These are phyloP conservation scores for Chrysochloris asiatica DNA, from an alignment of 2,113 vertebrate species.

Conservation along the genomic window DNA sequence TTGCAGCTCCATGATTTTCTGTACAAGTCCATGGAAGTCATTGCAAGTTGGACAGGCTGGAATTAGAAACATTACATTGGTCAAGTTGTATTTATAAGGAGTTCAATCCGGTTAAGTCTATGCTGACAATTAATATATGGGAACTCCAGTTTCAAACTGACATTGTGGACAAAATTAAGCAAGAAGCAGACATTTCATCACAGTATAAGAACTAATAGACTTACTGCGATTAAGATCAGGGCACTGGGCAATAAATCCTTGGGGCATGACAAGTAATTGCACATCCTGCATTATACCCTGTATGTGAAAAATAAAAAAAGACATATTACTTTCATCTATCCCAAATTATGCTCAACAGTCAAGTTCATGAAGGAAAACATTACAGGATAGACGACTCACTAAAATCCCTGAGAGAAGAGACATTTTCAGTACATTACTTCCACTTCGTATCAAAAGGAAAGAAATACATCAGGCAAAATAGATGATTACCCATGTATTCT, in stretches of 20 bases:
- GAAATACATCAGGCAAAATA: constrained; percentile 66
- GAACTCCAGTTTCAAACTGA: constrained; percentile 67
- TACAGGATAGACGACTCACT: constrained; percentile 41
- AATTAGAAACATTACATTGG: constrained; percentile 74
- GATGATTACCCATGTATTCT: constrained; percentile 51
- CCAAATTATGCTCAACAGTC: constrained; percentile 65
- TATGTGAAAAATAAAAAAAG: constrained; percentile 58
- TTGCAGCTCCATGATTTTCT: constrained; percentile 99
- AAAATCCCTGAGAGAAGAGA: constrained; percentile 61
- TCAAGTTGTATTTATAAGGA: constrained; percentile 38
- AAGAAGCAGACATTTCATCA: constrained; percentile 67
- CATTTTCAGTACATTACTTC: constrained; percentile 57
- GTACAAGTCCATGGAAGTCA: constrained; percentile 98
- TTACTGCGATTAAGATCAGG: constrained; percentile 99
- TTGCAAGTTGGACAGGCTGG: constrained; percentile 98
- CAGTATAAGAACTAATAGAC: constrained; percentile 80
- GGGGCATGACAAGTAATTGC: constrained; percentile 96
- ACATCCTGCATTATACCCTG: constrained; percentile 99
- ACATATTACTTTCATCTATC: constrained; percentile 73
- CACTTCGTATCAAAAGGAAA: constrained; percentile 45
- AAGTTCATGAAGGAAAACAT: constrained; percentile 69
- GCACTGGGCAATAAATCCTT: constrained; percentile 98
- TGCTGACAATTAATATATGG: constrained; percentile 47
- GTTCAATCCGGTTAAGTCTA: constrained; percentile 25
- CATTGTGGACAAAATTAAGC: constrained; percentile 63